phyloP scores from a whole-genome alignment of 2,797 vertebrate genomes.

The Eupleurogrammus muticus region DNA sequence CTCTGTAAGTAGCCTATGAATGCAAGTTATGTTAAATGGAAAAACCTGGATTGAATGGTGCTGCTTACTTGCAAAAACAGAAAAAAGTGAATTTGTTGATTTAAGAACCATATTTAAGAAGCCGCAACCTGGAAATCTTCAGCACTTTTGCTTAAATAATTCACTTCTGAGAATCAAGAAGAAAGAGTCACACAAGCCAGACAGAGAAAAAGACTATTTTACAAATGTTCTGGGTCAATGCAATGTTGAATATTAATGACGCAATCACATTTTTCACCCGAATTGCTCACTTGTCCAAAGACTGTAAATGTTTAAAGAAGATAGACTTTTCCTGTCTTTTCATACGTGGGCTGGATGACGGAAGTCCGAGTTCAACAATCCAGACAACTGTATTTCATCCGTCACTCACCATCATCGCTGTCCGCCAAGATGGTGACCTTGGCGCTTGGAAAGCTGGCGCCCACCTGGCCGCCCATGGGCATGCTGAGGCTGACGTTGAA shows the following conservation, averaged over 20 bases:
- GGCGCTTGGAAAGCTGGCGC: slow-evolving; percentile 82
- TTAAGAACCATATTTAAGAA: neutral
- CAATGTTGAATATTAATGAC: neutral
- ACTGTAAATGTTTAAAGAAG: neutral
- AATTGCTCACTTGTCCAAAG: neutral
- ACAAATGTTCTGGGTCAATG: slow-evolving; percentile 1
- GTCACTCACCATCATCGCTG: slow-evolving; percentile 87
- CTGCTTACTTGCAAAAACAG: neutral
- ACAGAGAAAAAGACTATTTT: neutral
- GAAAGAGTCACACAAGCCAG: neutral
- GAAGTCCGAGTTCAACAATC: neutral
- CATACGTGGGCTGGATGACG: too few relatives aligned
- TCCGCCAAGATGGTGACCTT: slow-evolving; percentile 87
- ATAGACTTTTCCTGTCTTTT: neutral
- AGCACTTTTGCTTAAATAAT: too few relatives aligned
- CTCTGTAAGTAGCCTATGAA: neutral
- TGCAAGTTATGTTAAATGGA: too few relatives aligned
- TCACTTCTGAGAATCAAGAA: too few relatives aligned
- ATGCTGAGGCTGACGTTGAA: slow-evolving; percentile 90
- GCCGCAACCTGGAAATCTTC: neutral
- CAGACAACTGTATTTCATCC: neutral
- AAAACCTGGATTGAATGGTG: neutral
- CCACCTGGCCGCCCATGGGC: slow-evolving; percentile 87
- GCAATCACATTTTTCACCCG: neutral
- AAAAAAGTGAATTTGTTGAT: too few relatives aligned